phyloP scores from a whole-genome alignment of 2,888 invertebrate genomes.

The Mamestra brassicae region DNA sequence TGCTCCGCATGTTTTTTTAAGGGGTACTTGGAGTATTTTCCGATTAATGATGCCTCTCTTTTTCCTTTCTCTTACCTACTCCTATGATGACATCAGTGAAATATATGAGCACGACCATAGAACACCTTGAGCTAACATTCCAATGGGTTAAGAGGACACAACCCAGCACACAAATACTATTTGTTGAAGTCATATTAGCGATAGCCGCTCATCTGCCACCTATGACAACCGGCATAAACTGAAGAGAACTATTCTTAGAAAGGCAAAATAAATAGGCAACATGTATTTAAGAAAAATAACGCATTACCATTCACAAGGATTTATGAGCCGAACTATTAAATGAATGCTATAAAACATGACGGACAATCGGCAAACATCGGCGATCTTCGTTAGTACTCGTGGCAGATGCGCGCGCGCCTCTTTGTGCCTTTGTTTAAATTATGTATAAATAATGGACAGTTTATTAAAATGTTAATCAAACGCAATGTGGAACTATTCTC shows the following conservation, averaged over 20 bases:
- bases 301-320: conserved; percentile 49
- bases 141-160: neutral
- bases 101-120: neutral
- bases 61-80: neutral
- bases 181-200: conserved; percentile 39
- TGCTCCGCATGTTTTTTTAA: neutral
- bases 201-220: conserved; percentile 30
- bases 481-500: conserved; percentile 64
- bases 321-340: conserved; percentile 56
- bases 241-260: conserved; percentile 42
- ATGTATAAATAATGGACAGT: conserved; percentile 64
- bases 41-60: neutral
- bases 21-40: neutral
- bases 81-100: neutral
- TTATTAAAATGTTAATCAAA: conserved; percentile 68
- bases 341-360: conserved; percentile 60
- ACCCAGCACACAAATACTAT: conserved; percentile 16
- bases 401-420: conserved; percentile 54
- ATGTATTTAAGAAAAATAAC: conserved; percentile 51
- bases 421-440: conserved; percentile 63
- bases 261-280: conserved; percentile 42
- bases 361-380: conserved; percentile 61
- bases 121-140: conserved; percentile 13
- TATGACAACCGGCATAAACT: conserved; percentile 46
- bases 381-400: conserved; percentile 55